Evolutionary conservation across 1,140 invertebrate species (phyloP).

Genomic region (Zaprionus davidi): DNA sequence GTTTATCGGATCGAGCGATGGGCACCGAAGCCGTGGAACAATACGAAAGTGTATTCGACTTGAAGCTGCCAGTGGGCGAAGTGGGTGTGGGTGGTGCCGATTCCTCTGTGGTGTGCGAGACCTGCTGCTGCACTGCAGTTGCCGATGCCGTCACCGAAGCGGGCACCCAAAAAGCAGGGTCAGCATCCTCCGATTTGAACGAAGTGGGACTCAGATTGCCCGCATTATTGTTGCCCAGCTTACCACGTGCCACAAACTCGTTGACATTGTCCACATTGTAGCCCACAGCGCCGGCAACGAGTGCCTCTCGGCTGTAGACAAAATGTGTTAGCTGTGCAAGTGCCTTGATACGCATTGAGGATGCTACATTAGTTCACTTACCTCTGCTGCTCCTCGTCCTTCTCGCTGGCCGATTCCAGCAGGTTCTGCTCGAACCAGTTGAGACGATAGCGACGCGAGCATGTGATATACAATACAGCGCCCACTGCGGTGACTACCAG

Average conservation of each 20-base stretch:
- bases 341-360: neutral
- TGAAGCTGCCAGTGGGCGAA: slow-evolving; percentile 82
- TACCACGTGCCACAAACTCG: slow-evolving; percentile 71
- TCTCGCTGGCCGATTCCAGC: slow-evolving; percentile 84
- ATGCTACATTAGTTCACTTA: slow-evolving; percentile 13
- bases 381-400: slow-evolving; percentile 82
- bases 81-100: slow-evolving; percentile 84
- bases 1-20: slow-evolving; percentile 85
- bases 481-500: slow-evolving; percentile 81
- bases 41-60: slow-evolving; percentile 78
- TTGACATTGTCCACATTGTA: slow-evolving; percentile 83
- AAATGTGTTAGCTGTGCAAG: neutral
- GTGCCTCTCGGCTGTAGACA: slow-evolving; percentile 81
- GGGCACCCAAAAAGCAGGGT: slow-evolving; percentile 85
- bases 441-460: slow-evolving; percentile 85
- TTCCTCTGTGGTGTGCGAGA: slow-evolving; percentile 78
- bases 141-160: slow-evolving; percentile 64
- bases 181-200: slow-evolving; percentile 75
- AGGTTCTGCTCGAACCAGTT: slow-evolving; percentile 86
- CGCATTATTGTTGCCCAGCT: slow-evolving; percentile 48
- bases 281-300: slow-evolving; percentile 79
- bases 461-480: slow-evolving; percentile 84
- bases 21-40: slow-evolving; percentile 82
- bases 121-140: slow-evolving; percentile 66
- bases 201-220: slow-evolving; percentile 83